Base-by-base conservation (phyloP, 1,140 invertebrate species). In the Drosophila ficusphila region DNA sequence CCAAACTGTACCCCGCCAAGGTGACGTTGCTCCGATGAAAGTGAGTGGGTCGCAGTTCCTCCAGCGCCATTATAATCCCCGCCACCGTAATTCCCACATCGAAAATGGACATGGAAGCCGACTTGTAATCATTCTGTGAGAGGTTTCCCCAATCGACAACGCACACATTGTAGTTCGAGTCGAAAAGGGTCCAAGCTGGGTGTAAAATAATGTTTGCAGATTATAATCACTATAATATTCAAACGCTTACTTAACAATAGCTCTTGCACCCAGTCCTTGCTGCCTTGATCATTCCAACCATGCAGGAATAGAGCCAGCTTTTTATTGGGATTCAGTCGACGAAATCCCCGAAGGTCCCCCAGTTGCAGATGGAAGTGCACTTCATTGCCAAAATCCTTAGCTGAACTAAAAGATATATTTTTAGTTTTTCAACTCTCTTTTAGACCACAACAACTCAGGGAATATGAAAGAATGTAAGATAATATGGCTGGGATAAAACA, bases 1-100 rank as follows among this genome's bases (percentile, higher is more conserved):
- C 97, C 29, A 98, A 92, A 73, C 97, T 98, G 90, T 97, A 97
- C 0, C 97, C 95, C 23, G 95, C 93, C 51, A 96, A 91, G 82
- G 96, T 95, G 9, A 95, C 91, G 57, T 93, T 91, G 53, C 92
- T 78, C 0, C 92, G 91, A 38, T 92, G 69, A 3, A 94, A 67
- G 2, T 92, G 90, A 12, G 21, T 33, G 6, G 86, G 82, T 3
- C 83, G 70, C 68, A 93, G 93, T 18, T 93, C 85, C 52, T 91
- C 81, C 51, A 96, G 76, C 8, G 92, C 92, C 69, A 94, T 92
- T 1, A 96, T 92, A 25, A 96, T 93, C 48, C 92, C 92, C 0
- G 93, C 94, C 12, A 94, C 92, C 42, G 93, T 92, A 47, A 93
- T 91, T 0, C 95, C 95, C 5, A 96, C 94, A 70, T 93, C 93